Evolutionary conservation across 2,113 vertebrate genomes (phyloP).

Genomic region (Donacobius atricapilla): DNA sequence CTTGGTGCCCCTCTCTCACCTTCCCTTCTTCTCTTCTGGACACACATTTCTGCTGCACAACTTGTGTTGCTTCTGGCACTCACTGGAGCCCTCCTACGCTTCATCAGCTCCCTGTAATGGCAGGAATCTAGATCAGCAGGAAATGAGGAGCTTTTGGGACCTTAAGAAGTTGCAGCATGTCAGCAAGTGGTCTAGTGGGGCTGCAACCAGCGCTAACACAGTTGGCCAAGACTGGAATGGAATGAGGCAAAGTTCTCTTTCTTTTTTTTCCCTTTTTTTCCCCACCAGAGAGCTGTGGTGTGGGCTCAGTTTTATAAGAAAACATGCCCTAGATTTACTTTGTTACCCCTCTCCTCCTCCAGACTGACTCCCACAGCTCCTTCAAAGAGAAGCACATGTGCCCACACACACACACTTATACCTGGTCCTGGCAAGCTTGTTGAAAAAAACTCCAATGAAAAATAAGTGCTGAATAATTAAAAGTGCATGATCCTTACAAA

Average conservation of each 20-base stretch:
- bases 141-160: not conserved
- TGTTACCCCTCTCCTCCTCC: not conserved
- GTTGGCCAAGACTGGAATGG: not conserved
- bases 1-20: not conserved
- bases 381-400: not conserved
- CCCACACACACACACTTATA: too few relatives aligned
- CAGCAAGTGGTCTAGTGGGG: not conserved
- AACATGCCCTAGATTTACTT: not conserved
- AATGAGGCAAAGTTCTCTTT: not conserved
- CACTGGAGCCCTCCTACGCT: not conserved
- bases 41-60: not conserved
- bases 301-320: not conserved
- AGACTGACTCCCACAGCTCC: not conserved
- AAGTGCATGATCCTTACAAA: not conserved
- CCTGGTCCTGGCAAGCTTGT: not conserved
- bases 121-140: not conserved
- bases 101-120: not conserved
- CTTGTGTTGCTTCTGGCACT: not conserved
- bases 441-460: not conserved
- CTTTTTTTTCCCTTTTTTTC: not conserved
- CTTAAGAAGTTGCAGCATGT: not conserved
- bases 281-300: not conserved
- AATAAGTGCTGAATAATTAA: not conserved
- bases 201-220: not conserved
- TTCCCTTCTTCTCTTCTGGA: not conserved